Percentiles rank a stretch among this genome's conserved stretches.
Conservation (phyloP, 1,140 invertebrate species). For the Antheraea mylitta region DNA sequence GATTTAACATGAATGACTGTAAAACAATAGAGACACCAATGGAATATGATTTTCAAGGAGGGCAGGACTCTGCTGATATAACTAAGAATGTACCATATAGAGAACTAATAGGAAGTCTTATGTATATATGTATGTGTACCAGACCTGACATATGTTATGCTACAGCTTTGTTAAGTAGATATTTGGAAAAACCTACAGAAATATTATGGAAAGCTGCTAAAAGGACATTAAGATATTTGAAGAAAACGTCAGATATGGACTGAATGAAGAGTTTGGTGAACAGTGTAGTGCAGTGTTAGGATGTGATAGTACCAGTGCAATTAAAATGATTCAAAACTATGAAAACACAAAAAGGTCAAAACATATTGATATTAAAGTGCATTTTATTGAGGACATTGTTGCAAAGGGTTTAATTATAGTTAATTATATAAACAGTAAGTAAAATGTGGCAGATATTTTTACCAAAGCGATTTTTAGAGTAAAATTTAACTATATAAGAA, state of each 20-base stretch:
- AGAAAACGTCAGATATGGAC: slow-evolving; percentile 29
- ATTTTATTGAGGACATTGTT: background rate
- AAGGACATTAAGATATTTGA: slow-evolving; percentile 46
- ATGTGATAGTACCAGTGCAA: background rate
- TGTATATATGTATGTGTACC: slow-evolving; percentile 41
- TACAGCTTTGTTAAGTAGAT: slow-evolving; percentile 37
- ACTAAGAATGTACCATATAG: no score
- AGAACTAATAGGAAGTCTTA: slow-evolving; percentile 39
- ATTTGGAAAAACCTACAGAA: no score
- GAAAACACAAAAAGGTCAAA: no score
- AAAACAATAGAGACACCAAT: no score
- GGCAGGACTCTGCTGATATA: no score
- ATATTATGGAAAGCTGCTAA: no score
- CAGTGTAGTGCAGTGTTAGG: no score
- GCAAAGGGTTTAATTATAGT: background rate
- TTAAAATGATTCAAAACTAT: no score
- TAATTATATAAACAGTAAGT: background rate
- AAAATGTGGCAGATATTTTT: background rate
- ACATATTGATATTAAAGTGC: no score
- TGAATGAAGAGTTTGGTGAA: no score
- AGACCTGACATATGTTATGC: slow-evolving; percentile 41
- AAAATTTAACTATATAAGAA: background rate
- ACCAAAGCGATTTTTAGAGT: background rate
- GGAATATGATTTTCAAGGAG: no score
- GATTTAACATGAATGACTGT: no score